phyloP scores from a whole-genome alignment of 2,797 vertebrate genomes.

The Eulemur rubriventer region DNA sequence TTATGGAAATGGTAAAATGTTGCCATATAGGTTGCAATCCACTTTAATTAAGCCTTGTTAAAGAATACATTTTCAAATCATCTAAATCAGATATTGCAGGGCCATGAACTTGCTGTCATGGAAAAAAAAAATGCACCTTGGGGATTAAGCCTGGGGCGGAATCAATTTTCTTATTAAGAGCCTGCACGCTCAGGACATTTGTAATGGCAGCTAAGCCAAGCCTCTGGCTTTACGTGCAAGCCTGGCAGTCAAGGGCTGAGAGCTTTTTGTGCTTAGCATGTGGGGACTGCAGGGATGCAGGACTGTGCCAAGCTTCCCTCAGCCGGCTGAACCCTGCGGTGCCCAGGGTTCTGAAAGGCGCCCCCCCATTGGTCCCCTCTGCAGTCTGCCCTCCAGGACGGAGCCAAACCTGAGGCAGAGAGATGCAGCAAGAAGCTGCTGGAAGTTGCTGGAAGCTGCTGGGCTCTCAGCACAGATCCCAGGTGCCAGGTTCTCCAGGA shows the following conservation, averaged over 20 bases:
- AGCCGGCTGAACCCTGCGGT: accelerated
- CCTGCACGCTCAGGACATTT: neutral
- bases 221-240: neutral
- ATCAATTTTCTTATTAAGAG: constrained; percentile 70
- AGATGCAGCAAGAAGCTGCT: accelerated
- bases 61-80: constrained; percentile 76
- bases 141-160: constrained; percentile 53
- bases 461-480: neutral
- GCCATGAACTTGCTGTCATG: constrained; percentile 30
- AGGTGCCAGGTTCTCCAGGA: neutral
- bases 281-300: too few species aligned
- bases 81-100: constrained; percentile 64
- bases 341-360: neutral
- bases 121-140: neutral
- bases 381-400: neutral
- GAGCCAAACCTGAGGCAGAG: neutral
- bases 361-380: accelerated
- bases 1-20: constrained; percentile 73
- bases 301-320: neutral
- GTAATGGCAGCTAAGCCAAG: neutral
- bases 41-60: constrained; percentile 78
- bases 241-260: too few species aligned
- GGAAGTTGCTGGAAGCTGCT: accelerated
- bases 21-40: constrained; percentile 36
- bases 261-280: neutral